Base-by-base conservation (phyloP, 2,888 invertebrate species). In the Conistra vaccinii region DNA sequence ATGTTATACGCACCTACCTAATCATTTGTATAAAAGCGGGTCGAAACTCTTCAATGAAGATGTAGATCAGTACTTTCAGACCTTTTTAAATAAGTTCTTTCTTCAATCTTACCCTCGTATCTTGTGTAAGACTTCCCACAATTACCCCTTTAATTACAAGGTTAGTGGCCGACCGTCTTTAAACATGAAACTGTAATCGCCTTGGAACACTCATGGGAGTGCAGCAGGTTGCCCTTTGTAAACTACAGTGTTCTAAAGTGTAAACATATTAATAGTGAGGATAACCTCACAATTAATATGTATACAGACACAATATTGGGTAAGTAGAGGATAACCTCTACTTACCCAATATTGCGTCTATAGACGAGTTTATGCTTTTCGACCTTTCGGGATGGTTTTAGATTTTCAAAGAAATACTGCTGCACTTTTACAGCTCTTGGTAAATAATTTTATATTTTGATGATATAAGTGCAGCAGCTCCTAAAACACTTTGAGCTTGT, bases 171-270 rank as follows among this genome's bases (percentile, higher is more conserved):
- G 39, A 55, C 66, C 60, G 60, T 39, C 45, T 48, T 29, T 60
- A 32, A 48, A 39, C 65, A 66, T 79, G 66, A 75, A 57, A 60
- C 55, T 55, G 45, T 81, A 60, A 71, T 63, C 48, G 14, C 29
- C 6, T 23, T 10, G 60, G 35, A 29, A 10, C n/a, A 17, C 71
- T 17, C 29, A 55, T 17, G 55, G 76, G 67, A 51, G 57, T 42
- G n/a, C 12, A 14, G 32, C 48, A 65, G 39, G 29, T 81, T 58
- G 5, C 26, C 63, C 51, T 69, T 45, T 35, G 51, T 45, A 35
- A 29, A 69, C n/a, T 10, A 42, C 32, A 39, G 55, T 70, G 57
- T 53, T 53, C 17, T 66, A 61, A 69, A 69, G 14, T 45, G 29
- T 55, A 35, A 20, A 35, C 10, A 53, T 26, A 26, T n/a, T 53